Conservation (phyloP, 2,797 vertebrate genomes). For the Sebastes itinus region DNA sequence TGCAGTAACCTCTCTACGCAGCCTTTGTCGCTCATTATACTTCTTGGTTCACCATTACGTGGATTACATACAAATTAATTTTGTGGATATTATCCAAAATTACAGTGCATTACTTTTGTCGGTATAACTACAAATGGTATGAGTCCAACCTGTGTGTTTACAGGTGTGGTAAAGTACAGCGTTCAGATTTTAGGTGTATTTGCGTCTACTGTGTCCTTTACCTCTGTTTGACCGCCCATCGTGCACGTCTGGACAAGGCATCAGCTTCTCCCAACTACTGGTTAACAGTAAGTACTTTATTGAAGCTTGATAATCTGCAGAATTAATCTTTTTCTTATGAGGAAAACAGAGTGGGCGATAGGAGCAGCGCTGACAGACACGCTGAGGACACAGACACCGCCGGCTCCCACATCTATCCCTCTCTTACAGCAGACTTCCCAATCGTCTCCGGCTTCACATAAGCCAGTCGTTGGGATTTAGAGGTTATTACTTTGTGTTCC, state of each 20-base stretch:
- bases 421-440: slow-evolving; percentile 67
- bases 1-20: no score
- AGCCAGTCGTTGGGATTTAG: slow-evolving; percentile 76
- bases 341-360: slow-evolving; percentile 67
- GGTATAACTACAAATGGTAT: background rate
- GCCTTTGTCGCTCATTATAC: no score
- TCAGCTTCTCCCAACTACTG: slow-evolving; percentile 63
- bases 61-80: no score
- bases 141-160: background rate
- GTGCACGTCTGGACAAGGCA: slow-evolving; percentile 56
- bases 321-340: slow-evolving; percentile 81
- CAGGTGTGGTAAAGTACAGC: background rate
- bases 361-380: slow-evolving; percentile 73
- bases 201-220: slow-evolving; percentile 51
- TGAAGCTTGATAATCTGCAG: slow-evolving; percentile 75
- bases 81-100: no score
- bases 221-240: slow-evolving; percentile 51
- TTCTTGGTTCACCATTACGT: no score
- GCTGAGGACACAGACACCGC: slow-evolving; percentile 57
- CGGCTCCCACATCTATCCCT: slow-evolving; percentile 42
- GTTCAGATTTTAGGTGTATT: background rate
- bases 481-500: slow-evolving; percentile 76
- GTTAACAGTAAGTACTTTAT: slow-evolving; percentile 79
- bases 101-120: no score
- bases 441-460: slow-evolving; percentile 82